Evolutionary conservation across 2,888 invertebrate species (phyloP).

Genomic region (Nebria salina): DNA sequence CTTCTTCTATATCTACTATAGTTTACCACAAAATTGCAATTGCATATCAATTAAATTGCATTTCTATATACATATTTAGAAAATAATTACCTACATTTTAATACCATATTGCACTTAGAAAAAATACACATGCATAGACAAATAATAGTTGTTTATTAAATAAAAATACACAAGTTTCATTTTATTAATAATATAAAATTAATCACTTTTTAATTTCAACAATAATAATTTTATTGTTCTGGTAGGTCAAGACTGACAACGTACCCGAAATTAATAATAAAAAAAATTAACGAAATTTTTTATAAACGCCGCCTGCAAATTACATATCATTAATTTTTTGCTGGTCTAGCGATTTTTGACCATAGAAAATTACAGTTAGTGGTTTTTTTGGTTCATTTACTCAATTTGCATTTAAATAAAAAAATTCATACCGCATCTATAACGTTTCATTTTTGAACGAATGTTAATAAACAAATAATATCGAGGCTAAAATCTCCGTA

Average conservation of each 20-base stretch:
- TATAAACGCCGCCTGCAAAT: not conserved
- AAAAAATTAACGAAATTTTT: not conserved
- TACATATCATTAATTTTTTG: not conserved
- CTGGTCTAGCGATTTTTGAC: not conserved
- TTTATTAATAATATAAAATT: not conserved
- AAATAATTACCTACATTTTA: too few species aligned
- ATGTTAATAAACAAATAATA: too few species aligned
- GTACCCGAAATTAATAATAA: not conserved
- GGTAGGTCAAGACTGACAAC: not conserved
- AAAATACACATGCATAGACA: not conserved
- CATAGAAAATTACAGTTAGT: not conserved
- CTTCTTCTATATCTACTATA: not conserved
- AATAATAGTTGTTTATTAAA: not conserved
- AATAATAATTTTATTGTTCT: not conserved
- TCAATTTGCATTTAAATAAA: too few species aligned
- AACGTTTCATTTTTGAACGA: too few species aligned
- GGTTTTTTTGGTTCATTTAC: not conserved
- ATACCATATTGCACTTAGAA: not conserved
- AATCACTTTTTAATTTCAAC: not conserved
- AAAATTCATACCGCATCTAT: too few species aligned
- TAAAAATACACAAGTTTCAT: not conserved
- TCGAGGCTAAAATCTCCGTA: not conserved
- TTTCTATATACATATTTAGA: too few species aligned
- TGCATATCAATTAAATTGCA: too few species aligned
- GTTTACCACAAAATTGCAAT: too few species aligned